Conservation (phyloP, 1,140 invertebrate genomes). For the Dendrolimus kikuchii region DNA sequence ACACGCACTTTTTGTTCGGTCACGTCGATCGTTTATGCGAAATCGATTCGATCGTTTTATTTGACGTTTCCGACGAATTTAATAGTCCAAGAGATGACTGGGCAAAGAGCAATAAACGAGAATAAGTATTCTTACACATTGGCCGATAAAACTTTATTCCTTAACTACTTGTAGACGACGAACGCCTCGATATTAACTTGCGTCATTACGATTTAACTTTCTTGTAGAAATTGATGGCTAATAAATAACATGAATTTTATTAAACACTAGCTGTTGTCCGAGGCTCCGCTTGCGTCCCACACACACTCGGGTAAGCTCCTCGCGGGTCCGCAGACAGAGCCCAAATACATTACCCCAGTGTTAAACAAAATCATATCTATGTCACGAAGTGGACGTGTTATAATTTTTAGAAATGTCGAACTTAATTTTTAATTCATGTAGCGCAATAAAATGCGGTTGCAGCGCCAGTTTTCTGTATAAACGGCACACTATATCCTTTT, state of each 20-base stretch:
- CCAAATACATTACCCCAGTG: no score
- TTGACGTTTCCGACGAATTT: conserved; percentile 63
- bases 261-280: no score
- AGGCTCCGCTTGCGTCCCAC: no score
- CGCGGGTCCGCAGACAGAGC: no score
- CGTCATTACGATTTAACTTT: conserved; percentile 22
- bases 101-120: conserved; percentile 56
- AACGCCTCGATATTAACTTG: conserved; percentile 13
- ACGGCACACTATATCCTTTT: no score
- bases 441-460: no score
- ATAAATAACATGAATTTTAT: conserved; percentile 6
- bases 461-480: no score
- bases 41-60: conserved; percentile 67
- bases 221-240: conserved; percentile 13
- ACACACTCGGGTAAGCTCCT: no score
- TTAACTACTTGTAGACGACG: conserved; percentile 29
- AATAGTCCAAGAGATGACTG: conserved; percentile 61
- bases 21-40: conserved; percentile 67
- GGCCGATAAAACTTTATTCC: conserved; percentile 48
- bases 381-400: no score
- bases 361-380: no score
- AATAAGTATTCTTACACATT: conserved; percentile 66
- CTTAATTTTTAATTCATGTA: no score
- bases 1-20: conserved; percentile 43
- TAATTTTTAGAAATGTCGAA: no score